These are phyloP conservation scores for Elmis aenea DNA, from an alignment of 2,888 invertebrate species.

Conservation along the genomic window DNA sequence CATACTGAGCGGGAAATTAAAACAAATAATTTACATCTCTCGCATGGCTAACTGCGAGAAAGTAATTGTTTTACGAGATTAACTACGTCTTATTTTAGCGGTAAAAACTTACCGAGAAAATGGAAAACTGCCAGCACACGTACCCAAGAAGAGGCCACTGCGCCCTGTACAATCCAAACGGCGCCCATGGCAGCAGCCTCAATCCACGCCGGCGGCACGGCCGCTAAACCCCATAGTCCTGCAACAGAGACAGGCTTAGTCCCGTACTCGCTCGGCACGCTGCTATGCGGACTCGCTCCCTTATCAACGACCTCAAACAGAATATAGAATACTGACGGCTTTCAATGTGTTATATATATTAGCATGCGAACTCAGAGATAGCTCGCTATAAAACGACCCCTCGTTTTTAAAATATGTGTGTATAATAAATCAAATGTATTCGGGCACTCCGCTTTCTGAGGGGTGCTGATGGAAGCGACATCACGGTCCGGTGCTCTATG, in stretches of 20 bases:
- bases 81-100: slow-evolving; percentile 13
- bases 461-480: slow-evolving; percentile 20
- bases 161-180: slow-evolving; percentile 13
- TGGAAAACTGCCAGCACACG: slow-evolving; percentile 18
- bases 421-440: slow-evolving; percentile 37
- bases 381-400: slow-evolving; percentile 29
- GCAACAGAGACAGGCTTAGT: slow-evolving; percentile 31
- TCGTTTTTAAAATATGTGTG: slow-evolving; percentile 34
- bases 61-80: slow-evolving; percentile 24
- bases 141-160: slow-evolving; percentile 16
- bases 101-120: slow-evolving; percentile 27
- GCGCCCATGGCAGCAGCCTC: slow-evolving; percentile 43
- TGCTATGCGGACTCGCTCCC: slow-evolving; percentile 26
- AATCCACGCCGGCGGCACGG: slow-evolving; percentile 43
- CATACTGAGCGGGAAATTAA: slow-evolving; percentile 40
- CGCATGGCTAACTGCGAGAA: slow-evolving; percentile 29
- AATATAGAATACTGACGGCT: slow-evolving; percentile 39
- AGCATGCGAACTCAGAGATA: slow-evolving; percentile 31
- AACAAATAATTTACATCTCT: slow-evolving; percentile 40
- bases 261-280: slow-evolving; percentile 2
- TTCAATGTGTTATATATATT: slow-evolving; percentile 34
- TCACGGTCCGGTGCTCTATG: slow-evolving; percentile 13
- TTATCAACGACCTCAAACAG: slow-evolving; percentile 42
- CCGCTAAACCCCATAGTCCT: slow-evolving; percentile 43
- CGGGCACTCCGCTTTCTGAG: slow-evolving; percentile 18